These are phyloP conservation scores for Nothobranchius kuhntae DNA, from an alignment of 2,113 vertebrate genomes.

Conservation along the genomic window DNA sequence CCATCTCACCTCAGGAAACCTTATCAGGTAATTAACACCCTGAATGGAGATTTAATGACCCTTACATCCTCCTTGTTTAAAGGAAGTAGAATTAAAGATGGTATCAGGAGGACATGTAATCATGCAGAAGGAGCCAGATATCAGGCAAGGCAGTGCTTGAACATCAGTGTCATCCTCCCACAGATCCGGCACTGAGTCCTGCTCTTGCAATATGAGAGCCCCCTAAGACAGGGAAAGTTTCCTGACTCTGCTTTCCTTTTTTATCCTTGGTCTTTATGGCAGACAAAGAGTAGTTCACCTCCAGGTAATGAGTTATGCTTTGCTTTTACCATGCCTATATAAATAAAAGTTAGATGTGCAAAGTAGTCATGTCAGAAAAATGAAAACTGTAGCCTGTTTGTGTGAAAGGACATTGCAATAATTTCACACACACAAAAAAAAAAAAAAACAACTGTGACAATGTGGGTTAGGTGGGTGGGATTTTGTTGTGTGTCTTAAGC, in stretches of 20 bases:
- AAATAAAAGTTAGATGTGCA: too few species aligned
- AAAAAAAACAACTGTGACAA: too few species aligned
- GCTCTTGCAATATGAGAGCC: constrained; percentile 56
- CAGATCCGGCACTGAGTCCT: constrained; percentile 58
- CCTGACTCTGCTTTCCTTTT: constrained; percentile 38
- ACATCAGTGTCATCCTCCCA: constrained; percentile 69
- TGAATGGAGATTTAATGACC: constrained; percentile 77
- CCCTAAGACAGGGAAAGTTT: constrained; percentile 44
- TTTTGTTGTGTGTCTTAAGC: too few species aligned
- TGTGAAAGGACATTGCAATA: too few species aligned
- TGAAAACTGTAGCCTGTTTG: too few species aligned
- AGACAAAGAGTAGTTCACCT: constrained; percentile 9
- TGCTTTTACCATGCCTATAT: too few species aligned
- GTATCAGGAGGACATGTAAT: constrained; percentile 70
- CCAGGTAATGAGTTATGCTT: constrained; percentile 18
- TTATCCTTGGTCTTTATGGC: constrained; percentile 26
- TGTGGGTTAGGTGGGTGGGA: too few species aligned
- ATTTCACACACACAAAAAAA: too few species aligned
- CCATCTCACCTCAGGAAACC: constrained; percentile 60
- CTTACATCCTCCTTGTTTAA: constrained; percentile 72
- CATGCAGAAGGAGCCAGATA: constrained; percentile 45
- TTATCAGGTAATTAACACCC: constrained; percentile 78
- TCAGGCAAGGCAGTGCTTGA: constrained; percentile 35
- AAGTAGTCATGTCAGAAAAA: too few species aligned
- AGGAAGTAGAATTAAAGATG: constrained; percentile 78